Conservation (phyloP, 2,888 invertebrate species). For the Apotomis betuletana region DNA sequence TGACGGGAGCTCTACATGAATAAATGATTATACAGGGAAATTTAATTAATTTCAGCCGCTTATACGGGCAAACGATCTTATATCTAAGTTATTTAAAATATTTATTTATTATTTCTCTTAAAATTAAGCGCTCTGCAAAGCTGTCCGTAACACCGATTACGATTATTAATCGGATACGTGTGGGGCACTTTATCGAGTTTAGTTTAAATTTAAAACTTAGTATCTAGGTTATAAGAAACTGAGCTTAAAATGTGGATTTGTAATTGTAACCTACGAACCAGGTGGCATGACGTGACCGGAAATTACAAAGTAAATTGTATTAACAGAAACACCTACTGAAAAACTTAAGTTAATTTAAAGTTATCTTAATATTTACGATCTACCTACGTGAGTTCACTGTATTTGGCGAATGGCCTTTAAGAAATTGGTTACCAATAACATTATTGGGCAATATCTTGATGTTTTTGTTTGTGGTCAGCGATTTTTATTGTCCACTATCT, state of each 20-base stretch:
- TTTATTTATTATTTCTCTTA: too few relatives aligned
- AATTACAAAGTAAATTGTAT: conserved; percentile 11
- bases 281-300: neutral
- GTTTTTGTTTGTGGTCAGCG: conserved; percentile 19
- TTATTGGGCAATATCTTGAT: conserved; percentile 15
- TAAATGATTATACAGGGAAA: too few relatives aligned
- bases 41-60: too few relatives aligned
- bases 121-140: too few relatives aligned
- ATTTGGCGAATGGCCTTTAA: conserved; percentile 36
- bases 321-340: conserved; percentile 29
- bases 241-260: neutral
- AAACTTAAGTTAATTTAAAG: conserved; percentile 18
- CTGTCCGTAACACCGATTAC: too few relatives aligned
- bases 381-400: conserved; percentile 32
- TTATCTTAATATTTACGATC: conserved; percentile 25
- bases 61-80: too few relatives aligned
- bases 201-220: conserved; percentile 15
- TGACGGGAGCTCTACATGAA: too few relatives aligned
- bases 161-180: conserved; percentile 24
- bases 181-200: conserved; percentile 4
- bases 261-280: neutral
- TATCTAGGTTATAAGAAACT: neutral
- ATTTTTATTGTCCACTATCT: conserved; percentile 3
- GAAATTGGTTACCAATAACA: conserved; percentile 18
- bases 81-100: too few relatives aligned